phyloP scores from a whole-genome alignment of 2,888 invertebrate genomes.

The Acrocyrtus sp. region DNA sequence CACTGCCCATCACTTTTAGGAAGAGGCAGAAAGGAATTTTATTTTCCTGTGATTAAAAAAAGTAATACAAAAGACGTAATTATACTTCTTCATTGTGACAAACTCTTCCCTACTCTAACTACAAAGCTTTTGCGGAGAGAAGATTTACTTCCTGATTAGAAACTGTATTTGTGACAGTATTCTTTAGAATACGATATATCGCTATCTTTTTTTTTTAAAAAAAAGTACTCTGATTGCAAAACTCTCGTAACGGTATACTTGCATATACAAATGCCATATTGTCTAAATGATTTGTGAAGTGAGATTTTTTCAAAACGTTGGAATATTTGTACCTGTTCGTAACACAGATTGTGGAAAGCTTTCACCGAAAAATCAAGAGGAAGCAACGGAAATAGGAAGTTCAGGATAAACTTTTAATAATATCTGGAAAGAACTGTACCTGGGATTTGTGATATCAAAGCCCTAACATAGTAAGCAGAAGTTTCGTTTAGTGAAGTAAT shows the following conservation, averaged over 20 bases:
- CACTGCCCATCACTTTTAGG: slow-evolving; percentile 10
- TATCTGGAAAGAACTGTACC: slow-evolving; percentile 28
- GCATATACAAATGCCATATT: too few relatives aligned
- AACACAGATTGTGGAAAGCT: slow-evolving; percentile 36
- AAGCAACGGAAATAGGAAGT: neutral
- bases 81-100: too few relatives aligned
- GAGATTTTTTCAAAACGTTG: too few relatives aligned
- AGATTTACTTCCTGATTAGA: too few relatives aligned
- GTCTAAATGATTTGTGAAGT: too few relatives aligned
- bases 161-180: too few relatives aligned
- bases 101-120: too few relatives aligned
- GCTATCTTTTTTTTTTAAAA: too few relatives aligned
- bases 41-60: slow-evolving; percentile 42
- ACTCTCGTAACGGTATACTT: slow-evolving; percentile 39
- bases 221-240: slow-evolving; percentile 40
- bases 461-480: too few relatives aligned
- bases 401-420: slow-evolving; percentile 3
- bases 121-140: too few relatives aligned
- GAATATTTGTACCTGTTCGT: slow-evolving; percentile 24
- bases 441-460: slow-evolving; percentile 44
- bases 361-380: slow-evolving; percentile 6
- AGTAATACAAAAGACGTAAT: neutral
- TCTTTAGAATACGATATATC: too few relatives aligned
- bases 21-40: slow-evolving; percentile 13
- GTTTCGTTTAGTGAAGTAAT: too few relatives aligned